These are phyloP conservation scores for Empidonax alnorum DNA, from an alignment of 2,113 vertebrate species.

Conservation along the genomic window DNA sequence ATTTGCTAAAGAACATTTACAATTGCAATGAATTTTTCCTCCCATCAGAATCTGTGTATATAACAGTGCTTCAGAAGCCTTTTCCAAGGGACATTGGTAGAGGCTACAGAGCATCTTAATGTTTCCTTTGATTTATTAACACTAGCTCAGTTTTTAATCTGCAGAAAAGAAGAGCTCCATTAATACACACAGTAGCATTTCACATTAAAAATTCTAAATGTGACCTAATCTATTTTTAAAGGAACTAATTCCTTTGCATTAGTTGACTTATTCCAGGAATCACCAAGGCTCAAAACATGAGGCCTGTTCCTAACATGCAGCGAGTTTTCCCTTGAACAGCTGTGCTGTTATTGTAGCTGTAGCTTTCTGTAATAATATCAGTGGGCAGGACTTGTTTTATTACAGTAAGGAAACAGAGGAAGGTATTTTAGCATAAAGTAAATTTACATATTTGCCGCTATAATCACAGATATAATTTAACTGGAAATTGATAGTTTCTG, in stretches of 20 bases:
- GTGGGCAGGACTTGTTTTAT: not conserved
- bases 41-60: not conserved
- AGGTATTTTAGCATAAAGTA: not conserved
- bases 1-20: not conserved
- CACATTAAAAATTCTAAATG: not conserved
- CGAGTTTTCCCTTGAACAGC: not conserved
- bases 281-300: not conserved
- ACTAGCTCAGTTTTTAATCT: not conserved
- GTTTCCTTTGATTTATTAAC: constrained; percentile 35
- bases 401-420: not conserved
- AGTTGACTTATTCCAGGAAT: not conserved
- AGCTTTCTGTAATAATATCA: not conserved
- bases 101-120: constrained; percentile 1
- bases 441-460: not conserved
- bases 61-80: not conserved
- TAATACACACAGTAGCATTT: not conserved
- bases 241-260: not conserved
- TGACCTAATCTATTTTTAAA: constrained; percentile 2
- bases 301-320: not conserved
- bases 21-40: not conserved
- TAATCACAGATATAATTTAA: not conserved
- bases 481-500: not conserved
- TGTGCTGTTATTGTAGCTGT: not conserved
- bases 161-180: not conserved
- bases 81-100: not conserved